A percentile compares a stretch with the other conserved stretches of the same genome.
phyloP scores from a whole-genome alignment of 2,888 invertebrate species.

The Cistogaster globosa region DNA sequence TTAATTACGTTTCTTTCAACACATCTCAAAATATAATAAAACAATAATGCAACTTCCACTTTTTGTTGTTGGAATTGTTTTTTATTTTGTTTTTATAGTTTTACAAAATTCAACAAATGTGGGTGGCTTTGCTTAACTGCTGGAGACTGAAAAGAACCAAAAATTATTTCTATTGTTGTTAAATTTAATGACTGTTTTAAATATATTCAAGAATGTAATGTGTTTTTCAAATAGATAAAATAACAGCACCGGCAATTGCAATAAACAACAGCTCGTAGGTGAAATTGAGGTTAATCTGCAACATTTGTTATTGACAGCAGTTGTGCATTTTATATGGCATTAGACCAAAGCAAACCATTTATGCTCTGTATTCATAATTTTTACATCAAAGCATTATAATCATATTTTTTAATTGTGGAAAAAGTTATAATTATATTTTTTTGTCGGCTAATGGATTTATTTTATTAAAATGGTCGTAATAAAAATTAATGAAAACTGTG shows the following conservation, averaged over 20 bases:
- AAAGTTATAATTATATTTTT: neutral
- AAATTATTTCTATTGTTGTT: too few species aligned
- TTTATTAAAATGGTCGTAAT: neutral
- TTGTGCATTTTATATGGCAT: conserved; percentile 64
- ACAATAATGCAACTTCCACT: conserved; percentile 11
- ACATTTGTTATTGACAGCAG: conserved; percentile 64
- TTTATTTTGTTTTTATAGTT: conserved; percentile 8
- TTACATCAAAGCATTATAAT: conserved; percentile 10
- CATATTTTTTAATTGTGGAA: neutral
- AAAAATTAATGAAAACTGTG: too few species aligned
- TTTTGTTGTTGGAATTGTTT: conserved; percentile 1
- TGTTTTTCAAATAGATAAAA: conserved; percentile 49
- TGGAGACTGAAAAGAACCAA: neutral
- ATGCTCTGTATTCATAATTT: conserved; percentile 32
- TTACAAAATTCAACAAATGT: conserved; percentile 22
- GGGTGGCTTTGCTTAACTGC: neutral
- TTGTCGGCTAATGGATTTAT: conserved; percentile 8
- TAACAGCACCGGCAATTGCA: conserved; percentile 21
- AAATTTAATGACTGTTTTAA: conserved; percentile 7
- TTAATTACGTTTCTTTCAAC: neutral
- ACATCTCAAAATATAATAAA: conserved; percentile 1
- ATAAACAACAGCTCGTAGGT: conserved; percentile 59
- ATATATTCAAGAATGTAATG: conserved; percentile 22
- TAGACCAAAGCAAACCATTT: conserved; percentile 57
- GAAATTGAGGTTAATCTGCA: conserved; percentile 71